Base-by-base conservation (phyloP, 2,888 invertebrate species). In the Hypselothyrea guttata region DNA sequence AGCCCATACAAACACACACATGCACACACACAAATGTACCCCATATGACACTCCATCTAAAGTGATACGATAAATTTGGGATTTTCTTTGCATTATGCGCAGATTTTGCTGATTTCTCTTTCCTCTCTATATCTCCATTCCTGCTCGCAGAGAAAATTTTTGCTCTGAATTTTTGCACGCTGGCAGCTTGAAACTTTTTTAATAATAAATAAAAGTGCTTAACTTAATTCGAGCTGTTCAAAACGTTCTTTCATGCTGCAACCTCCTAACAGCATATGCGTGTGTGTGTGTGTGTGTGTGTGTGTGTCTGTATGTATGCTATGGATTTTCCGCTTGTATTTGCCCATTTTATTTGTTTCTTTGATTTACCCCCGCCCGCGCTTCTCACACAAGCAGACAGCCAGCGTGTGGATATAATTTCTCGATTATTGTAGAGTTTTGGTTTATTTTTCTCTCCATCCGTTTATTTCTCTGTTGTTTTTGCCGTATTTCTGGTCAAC, bases 161-260 rank as follows among this genome's bases (percentile, higher is more conserved):
- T 42, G 40, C 35, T 52, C 48, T 35, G 27, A 22, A 22, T 22
- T 34, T 48, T 46, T 57, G 57, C 44, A 55, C 52, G 22, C 34
- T 61, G 64, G 40, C 52, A 54, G 54, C 66, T 73, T 56, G 46
- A 84, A 84, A 84, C 86, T 84, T 84, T 84, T 86, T 86, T 86
- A 84, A 86, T 84, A 84, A 84, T 84, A 84, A 85, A 86, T 84
- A 84, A 82, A 83, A 86, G 79, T 71, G 84, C 86, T 86, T 86
- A 83, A 68, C 78, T 84, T 84, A 84, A 84, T 84, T 78, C 75
- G 74, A 66, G 66, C 66, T 74, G 65, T 68, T 74, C 72, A 62
- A 75, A 75, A 63, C 52, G 75, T 63, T 57, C 41, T 37, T 40
- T 34, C 48, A 18, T 15, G 16, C 55, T 16, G 4, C 34, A 37